These are phyloP conservation scores for Ficedula albicollis DNA, from an alignment of 2,797 vertebrate genomes.

Conservation along the genomic window DNA sequence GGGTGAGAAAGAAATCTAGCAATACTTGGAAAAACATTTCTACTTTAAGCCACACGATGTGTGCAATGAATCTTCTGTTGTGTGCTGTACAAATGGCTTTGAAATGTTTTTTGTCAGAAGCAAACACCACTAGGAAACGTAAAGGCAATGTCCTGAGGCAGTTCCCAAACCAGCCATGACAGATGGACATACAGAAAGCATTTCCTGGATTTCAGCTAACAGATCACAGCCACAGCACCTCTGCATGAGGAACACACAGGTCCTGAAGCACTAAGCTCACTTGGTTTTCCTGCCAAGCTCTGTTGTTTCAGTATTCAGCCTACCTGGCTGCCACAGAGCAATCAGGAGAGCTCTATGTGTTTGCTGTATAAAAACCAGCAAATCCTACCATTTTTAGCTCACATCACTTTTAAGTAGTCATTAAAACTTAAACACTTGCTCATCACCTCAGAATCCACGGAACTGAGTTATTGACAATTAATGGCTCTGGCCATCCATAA, in stretches of 20 bases:
- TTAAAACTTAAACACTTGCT: not conserved
- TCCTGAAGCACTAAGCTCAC: not conserved
- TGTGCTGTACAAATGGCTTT: not conserved
- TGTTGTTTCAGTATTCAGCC: not conserved
- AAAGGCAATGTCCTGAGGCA: not conserved
- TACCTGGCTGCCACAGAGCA: not conserved
- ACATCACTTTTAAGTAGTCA: not conserved
- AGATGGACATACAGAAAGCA: not conserved
- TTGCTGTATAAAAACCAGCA: not conserved
- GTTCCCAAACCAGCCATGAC: not conserved
- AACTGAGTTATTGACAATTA: not conserved
- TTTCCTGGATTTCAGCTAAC: not conserved
- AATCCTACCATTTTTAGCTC: not conserved
- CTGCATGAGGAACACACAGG: not conserved
- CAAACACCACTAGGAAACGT: not conserved
- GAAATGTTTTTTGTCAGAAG: not conserved
- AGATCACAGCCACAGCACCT: not conserved
- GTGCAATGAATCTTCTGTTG: not conserved
- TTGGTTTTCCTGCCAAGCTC: not conserved
- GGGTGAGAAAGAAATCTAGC: not conserved
- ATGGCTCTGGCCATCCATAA: not conserved
- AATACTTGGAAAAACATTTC: not conserved
- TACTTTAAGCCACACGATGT: not conserved
- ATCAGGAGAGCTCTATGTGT: not conserved
- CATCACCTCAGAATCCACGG: not conserved